phyloP scores from a whole-genome alignment of 2,113 vertebrate genomes.

The Ellobius talpinus region DNA sequence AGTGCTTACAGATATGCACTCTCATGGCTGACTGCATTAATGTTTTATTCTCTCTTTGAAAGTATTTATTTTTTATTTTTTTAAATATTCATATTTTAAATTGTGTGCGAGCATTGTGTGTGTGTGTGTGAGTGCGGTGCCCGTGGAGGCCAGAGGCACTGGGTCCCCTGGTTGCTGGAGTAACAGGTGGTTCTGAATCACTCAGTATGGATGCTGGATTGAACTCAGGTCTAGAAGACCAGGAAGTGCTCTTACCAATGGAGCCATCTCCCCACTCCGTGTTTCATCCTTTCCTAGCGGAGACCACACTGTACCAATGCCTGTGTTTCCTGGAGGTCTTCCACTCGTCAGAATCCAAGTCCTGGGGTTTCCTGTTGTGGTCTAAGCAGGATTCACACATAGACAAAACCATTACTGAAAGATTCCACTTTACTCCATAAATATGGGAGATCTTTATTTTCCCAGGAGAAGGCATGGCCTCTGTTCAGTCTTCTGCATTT shows the following conservation, averaged over 20 bases:
- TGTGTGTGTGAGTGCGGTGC: not conserved
- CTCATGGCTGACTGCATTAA: not conserved
- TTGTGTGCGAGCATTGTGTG: not conserved
- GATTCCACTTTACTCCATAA: not conserved
- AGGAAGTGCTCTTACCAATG: not conserved
- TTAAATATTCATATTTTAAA: not conserved
- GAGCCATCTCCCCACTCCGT: not conserved
- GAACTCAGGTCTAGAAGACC: not conserved
- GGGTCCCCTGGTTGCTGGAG: not conserved
- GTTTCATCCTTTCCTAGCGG: not conserved
- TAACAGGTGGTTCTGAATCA: not conserved
- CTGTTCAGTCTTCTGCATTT: not conserved
- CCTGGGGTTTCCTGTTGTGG: not conserved
- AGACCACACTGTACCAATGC: not conserved
- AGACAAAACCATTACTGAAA: not conserved
- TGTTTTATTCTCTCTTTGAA: not conserved
- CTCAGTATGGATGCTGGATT: not conserved
- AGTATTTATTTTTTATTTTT: not conserved
- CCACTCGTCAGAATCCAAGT: not conserved
- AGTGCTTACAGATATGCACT: not conserved
- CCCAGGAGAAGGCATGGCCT: not conserved
- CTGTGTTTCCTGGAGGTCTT: not conserved
- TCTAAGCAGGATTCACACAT: not conserved
- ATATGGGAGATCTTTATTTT: not conserved
- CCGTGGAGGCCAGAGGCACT: not conserved